These are phyloP conservation scores for Chelonus formosanus DNA, from an alignment of 2,888 invertebrate genomes.

Conservation along the genomic window DNA sequence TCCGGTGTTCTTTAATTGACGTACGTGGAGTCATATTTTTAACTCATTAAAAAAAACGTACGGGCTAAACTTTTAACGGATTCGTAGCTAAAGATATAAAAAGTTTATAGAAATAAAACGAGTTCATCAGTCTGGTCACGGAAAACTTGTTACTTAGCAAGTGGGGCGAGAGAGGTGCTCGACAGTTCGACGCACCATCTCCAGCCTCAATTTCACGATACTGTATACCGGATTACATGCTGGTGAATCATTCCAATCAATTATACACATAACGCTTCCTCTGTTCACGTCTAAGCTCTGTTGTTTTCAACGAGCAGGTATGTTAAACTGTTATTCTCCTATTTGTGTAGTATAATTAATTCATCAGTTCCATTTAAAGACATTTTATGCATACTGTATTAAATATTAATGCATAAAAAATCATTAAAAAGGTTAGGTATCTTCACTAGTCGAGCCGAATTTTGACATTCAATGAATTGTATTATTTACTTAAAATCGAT, in stretches of 20 bases:
- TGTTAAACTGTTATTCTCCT: constrained; percentile 13
- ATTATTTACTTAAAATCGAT: too few species aligned
- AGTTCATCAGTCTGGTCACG: neutral
- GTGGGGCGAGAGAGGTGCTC: constrained; percentile 2
- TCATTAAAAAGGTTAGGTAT: constrained; percentile 5
- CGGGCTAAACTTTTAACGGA: too few species aligned
- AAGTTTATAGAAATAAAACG: too few species aligned
- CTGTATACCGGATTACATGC: constrained; percentile 35
- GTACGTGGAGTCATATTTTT: too few species aligned
- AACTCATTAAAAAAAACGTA: too few species aligned
- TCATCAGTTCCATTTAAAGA: neutral
- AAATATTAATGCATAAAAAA: neutral
- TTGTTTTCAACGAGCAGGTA: constrained; percentile 39
- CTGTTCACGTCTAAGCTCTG: constrained; percentile 29
- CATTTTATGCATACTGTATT: too few species aligned
- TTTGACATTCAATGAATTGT: too few species aligned
- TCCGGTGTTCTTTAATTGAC: too few species aligned
- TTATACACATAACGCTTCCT: constrained; percentile 11
- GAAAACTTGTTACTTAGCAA: neutral
- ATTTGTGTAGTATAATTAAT: neutral
- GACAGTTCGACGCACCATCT: constrained; percentile 8
- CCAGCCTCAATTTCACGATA: constrained; percentile 11
- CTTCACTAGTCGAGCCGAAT: neutral
- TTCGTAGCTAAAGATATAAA: too few species aligned
- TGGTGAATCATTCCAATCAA: constrained; percentile 51